Conservation (phyloP, 1,140 invertebrate species). For the Magallana ariakensis region DNA sequence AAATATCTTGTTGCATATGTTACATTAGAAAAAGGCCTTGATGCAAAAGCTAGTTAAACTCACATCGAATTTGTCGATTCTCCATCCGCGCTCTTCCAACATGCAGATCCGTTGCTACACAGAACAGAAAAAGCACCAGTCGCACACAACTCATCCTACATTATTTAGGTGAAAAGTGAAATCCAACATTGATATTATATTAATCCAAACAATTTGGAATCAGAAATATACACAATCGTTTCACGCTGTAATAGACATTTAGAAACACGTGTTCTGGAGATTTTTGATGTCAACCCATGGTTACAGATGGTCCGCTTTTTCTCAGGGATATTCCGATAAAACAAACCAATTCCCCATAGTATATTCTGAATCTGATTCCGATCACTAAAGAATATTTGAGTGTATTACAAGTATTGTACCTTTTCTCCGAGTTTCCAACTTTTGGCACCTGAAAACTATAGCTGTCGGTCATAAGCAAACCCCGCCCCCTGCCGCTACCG, state of each 20-base stretch:
- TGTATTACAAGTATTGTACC: not conserved
- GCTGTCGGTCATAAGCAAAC: not conserved
- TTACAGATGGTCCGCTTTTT: not conserved
- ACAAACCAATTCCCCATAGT: not conserved
- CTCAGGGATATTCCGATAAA: not conserved
- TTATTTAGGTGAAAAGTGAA: constrained; percentile 12
- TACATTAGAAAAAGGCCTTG: constrained; percentile 25
- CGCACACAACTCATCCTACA: constrained; percentile 32
- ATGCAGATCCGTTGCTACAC: constrained; percentile 27
- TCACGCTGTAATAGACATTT: constrained; percentile 4
- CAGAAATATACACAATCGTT: constrained; percentile 32
- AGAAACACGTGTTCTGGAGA: not conserved
- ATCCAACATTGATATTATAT: constrained; percentile 32
- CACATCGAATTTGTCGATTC: constrained; percentile 7
- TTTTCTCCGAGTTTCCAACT: constrained; percentile 19
- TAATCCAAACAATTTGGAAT: constrained; percentile 38
- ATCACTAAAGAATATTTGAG: not conserved
- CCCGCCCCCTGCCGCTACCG: not conserved
- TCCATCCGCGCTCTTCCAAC: constrained; percentile 24
- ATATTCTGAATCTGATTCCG: not conserved
- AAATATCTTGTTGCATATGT: not conserved
- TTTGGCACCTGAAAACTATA: constrained; percentile 33
- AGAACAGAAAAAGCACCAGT: constrained; percentile 21
- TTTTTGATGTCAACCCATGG: constrained; percentile 30
- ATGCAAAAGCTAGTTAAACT: constrained; percentile 29